Conservation (phyloP, 2,113 vertebrate genomes). For the Orycteropus afer region DNA sequence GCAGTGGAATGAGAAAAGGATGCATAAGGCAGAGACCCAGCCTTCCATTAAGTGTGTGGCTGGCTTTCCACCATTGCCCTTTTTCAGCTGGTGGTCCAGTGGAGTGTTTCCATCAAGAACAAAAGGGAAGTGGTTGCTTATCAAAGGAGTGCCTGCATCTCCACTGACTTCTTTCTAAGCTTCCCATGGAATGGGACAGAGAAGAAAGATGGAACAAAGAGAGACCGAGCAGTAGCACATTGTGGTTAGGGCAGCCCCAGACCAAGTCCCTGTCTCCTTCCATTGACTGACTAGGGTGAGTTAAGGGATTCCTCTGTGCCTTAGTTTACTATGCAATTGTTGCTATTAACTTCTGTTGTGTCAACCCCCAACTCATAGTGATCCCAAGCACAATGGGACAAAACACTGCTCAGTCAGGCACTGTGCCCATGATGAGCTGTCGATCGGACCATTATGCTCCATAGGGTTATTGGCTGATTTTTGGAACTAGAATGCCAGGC, state of each 20-base stretch:
- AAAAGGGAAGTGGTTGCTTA: neutral
- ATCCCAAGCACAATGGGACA: too few species aligned
- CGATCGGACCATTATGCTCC: neutral
- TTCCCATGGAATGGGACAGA: rapidly evolving
- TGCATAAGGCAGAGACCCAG: neutral
- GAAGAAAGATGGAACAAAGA: rapidly evolving
- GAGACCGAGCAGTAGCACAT: rapidly evolving
- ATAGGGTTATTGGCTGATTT: neutral
- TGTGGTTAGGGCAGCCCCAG: rapidly evolving
- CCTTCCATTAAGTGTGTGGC: conserved; percentile 41
- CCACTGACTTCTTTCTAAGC: rapidly evolving
- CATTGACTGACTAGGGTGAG: rapidly evolving
- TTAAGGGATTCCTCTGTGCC: neutral
- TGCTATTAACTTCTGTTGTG: neutral
- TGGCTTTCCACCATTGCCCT: conserved; percentile 10
- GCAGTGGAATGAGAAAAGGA: conserved; percentile 40
- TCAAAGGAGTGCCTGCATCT: neutral
- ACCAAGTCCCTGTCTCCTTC: rapidly evolving
- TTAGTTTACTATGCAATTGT: neutral
- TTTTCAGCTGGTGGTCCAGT: conserved; percentile 27
- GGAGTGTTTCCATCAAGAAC: neutral
- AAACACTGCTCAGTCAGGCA: neutral
- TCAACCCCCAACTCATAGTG: neutral
- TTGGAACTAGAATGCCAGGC: neutral
- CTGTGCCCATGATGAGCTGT: neutral